Evolutionary conservation across 2,888 invertebrate species (phyloP), one percentile per base, ranked within the genome.

Genomic region (Amiota mariae): DNA sequence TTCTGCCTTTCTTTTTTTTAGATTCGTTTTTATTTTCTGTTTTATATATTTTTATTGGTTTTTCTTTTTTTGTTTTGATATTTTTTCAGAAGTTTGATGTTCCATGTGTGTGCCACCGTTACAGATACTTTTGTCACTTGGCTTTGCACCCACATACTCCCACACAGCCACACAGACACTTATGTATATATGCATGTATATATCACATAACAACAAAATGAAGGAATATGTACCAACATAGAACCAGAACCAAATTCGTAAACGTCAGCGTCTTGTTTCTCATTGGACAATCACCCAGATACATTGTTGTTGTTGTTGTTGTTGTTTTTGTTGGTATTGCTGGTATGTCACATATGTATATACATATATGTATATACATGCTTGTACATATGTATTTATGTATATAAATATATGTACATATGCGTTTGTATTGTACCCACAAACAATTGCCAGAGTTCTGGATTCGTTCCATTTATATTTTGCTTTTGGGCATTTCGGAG

Each of bases 211-310:
- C n/a, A 54, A 54, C 13, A 12, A 36, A 36, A 36, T 36, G 36
- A 36, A 36, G 36, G 36, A 36, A 36, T 36, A 36, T 36, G 36
- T 15, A 59, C 11, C 20, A 24, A 59, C 59, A 59, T 20, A 20
- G 24, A 59, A 59, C 18, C 59, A 59, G 59, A n/a, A 59, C 18
- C 36, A 20, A 59, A 15, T 49, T 18, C 15, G 36, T 48, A 48
- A 48, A 36, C 70, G 73, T 63, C 54, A 48, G 20, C 74, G 68
- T 67, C 81, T 84, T 75, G 80, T 68, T 83, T 85, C 85, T 83
- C 85, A 83, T 83, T 83, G 83, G 83, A 84, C 84, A 85, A 84
- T 79, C 77, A 59, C 59, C 9, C 20, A 59, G 59, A 59, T 10
- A 59, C 59, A 18, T 66, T 20, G 66, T 66, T 48, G 48, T 66